Evolutionary conservation across 2,888 invertebrate species (phyloP), one percentile per base, ranked within the genome.

Genomic region (Griposia aprilina): DNA sequence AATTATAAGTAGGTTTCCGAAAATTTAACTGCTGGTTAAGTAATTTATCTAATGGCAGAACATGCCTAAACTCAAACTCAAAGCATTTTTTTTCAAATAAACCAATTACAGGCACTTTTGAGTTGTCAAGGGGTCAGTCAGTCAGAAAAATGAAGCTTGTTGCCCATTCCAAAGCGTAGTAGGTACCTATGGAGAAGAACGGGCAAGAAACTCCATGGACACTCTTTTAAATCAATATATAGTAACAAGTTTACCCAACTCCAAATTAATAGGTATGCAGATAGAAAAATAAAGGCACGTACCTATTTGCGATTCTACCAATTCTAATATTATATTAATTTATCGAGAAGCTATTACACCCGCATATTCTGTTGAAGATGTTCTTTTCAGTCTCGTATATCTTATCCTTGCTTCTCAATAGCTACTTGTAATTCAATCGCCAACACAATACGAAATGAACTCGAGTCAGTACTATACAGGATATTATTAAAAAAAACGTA

Each of bases 371-470:
- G 17, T 30, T 59, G 57, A 65, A 70, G 23, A 59, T 81, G 41
- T 77, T 71, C 13, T 75, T 86, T 74, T 72, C 71, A 68, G 41
- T 63, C 50, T 76, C 73, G 52, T 77, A 60, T 73, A 66, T 73
- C 72, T 72, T 70, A 59, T 57, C 41, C 52, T 65, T 59, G 65
- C 72, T 50, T 50, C 79, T 81, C 79, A 82, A 88, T 84, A 83
- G 76, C 83, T 82, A 84, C 87, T 90, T 91, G 90, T 86, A 88
- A 90, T 90, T 88, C 90, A 86, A 91, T 89, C 81, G 80, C 69
- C 85, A 83, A 83, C 84, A 88, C 89, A 89, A 90, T 86, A 59
- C 81, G 88, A 86, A 87, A 85, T 80, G 78, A 84, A 87, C 74
- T 76, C 78, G 82, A 87, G 78, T 66, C 70, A 72, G 74, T 84